A percentile compares a stretch with the other conserved stretches of the same genome.
Evolutionary conservation across 2,113 vertebrate species (phyloP).

Genomic region (Gadus macrocephalus): DNA sequence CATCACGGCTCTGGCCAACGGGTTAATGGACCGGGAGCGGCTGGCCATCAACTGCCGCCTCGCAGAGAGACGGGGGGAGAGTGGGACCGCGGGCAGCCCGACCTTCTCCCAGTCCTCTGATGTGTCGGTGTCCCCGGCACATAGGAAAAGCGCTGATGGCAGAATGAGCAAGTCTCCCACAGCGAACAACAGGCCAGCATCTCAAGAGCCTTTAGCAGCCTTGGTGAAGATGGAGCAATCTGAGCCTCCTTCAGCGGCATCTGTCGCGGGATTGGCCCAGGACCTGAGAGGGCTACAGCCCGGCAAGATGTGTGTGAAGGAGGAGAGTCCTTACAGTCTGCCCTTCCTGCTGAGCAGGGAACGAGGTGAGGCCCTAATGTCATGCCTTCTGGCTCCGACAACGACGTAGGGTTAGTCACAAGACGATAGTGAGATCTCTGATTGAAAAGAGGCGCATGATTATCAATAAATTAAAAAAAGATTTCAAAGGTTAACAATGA

Average conservation of each 20-base stretch:
- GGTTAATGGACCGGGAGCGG: conserved; percentile 77
- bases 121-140: conserved; percentile 71
- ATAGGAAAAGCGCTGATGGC: conserved; percentile 74
- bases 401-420: background rate
- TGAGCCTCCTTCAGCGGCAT: conserved; percentile 71
- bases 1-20: conserved; percentile 77
- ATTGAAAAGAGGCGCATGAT: no score
- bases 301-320: conserved; percentile 78
- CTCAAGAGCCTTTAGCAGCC: conserved; percentile 65
- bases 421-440: no score
- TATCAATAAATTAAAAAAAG: no score
- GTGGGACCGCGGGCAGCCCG: conserved; percentile 75
- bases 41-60: conserved; percentile 76
- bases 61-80: conserved; percentile 76
- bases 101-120: conserved; percentile 79
- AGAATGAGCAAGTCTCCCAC: conserved; percentile 66
- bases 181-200: conserved; percentile 66
- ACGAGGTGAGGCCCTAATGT: conserved; percentile 83
- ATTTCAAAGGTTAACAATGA: background rate
- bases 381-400: conserved; percentile 24
- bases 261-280: conserved; percentile 75
- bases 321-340: conserved; percentile 82
- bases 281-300: conserved; percentile 79
- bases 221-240: conserved; percentile 85
- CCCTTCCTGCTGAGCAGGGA: conserved; percentile 86